These are phyloP conservation scores for Drosophila busckii DNA, from an alignment of 1,140 invertebrate species.

Conservation along the genomic window DNA sequence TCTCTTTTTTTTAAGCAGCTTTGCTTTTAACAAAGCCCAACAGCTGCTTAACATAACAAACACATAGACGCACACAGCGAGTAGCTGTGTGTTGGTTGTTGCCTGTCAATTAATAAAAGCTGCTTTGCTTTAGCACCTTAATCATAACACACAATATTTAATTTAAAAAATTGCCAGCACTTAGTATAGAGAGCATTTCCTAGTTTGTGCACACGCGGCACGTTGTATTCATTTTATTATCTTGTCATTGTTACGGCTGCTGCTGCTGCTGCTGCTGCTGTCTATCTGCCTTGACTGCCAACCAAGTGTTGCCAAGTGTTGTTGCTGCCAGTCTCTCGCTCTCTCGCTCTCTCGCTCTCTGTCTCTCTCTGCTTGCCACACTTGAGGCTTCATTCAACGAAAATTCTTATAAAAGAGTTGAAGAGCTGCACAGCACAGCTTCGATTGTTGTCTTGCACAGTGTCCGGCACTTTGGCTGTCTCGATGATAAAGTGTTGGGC, in stretches of 20 bases:
- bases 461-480: conserved; percentile 51
- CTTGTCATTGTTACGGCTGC: conserved; percentile 58
- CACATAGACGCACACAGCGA: no score
- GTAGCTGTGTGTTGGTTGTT: no score
- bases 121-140: not conserved
- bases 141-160: no score
- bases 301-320: no score
- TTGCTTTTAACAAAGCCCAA: not conserved
- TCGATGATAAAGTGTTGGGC: conserved; percentile 61
- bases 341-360: conserved; percentile 7
- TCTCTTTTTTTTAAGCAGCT: not conserved
- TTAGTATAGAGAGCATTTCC: conserved; percentile 18
- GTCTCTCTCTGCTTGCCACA: conserved; percentile 47
- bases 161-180: conserved; percentile 11
- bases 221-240: conserved; percentile 29
- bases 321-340: no score
- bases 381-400: conserved; percentile 62
- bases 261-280: not conserved
- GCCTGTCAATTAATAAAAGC: conserved; percentile 6
- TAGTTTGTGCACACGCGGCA: conserved; percentile 18
- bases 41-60: no score
- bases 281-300: no score
- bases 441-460: conserved; percentile 39
- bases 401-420: conserved; percentile 69
- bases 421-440: conserved; percentile 29